Percentiles rank a stretch among this genome's conserved stretches.
These are phyloP conservation scores for Drosophila sechellia DNA, from an alignment of 1,140 invertebrate genomes.

Conservation along the genomic window DNA sequence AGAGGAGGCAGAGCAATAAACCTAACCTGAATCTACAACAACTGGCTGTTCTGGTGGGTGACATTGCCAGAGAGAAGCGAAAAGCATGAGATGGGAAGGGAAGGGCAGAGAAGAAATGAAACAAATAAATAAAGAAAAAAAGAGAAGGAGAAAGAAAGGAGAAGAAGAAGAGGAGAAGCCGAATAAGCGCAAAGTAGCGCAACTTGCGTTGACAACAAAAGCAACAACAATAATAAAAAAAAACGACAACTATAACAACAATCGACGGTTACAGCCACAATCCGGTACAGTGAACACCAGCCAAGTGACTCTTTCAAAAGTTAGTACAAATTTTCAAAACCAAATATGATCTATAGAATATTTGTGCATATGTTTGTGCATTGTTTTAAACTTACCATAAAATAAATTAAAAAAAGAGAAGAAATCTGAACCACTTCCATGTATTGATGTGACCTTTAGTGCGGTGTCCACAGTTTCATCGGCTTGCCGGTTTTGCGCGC, in stretches of 20 bases:
- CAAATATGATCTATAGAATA: background rate
- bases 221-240: slow-evolving; percentile 25
- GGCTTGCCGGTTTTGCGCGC: slow-evolving; percentile 59
- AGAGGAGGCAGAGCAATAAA: slow-evolving; percentile 46
- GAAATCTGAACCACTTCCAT: too few relatives aligned
- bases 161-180: slow-evolving; percentile 54
- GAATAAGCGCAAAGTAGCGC: slow-evolving; percentile 80
- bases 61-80: slow-evolving; percentile 49
- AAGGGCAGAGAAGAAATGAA: slow-evolving; percentile 25
- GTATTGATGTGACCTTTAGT: background rate
- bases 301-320: background rate
- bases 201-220: slow-evolving; percentile 67
- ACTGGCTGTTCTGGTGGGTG: slow-evolving; percentile 48
- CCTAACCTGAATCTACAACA: slow-evolving; percentile 32
- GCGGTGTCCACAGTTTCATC: slow-evolving; percentile 2
- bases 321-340: background rate
- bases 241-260: slow-evolving; percentile 39
- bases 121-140: slow-evolving; percentile 26
- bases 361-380: too few relatives aligned
- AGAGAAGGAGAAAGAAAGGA: slow-evolving; percentile 21
- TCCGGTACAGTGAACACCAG: background rate
- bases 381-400: too few relatives aligned
- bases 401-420: too few relatives aligned
- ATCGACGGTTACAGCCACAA: slow-evolving; percentile 23
- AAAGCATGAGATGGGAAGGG: background rate